Base-by-base conservation (phyloP, 2,888 invertebrate species). In the Patella pellucida region DNA sequence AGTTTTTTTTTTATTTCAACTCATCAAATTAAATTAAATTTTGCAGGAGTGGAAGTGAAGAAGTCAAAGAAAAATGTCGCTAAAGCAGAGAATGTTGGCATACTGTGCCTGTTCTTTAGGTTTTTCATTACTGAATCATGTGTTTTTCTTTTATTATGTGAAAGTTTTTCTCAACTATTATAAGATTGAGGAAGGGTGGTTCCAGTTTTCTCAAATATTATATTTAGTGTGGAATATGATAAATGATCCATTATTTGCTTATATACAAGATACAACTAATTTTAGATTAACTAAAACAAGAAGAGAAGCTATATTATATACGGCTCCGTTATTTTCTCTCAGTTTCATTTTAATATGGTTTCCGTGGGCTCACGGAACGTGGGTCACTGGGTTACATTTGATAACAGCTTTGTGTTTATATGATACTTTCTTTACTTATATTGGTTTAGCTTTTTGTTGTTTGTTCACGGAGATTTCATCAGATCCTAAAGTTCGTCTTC, bases 241-340 rank as follows among this genome's bases (percentile, higher is more conserved):
- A 41, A 92, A 92, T 78, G 92, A 92, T 77, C 92, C 92, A 0
- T 78, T 92, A 62, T 92, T 92, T 81, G 92, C 91, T 12, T 91
- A 91, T 77, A 78, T 86, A 3, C 89, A 89, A 75, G 90, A 90
- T 80, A 87, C 83, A 19, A 81, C 84, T 27, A 82, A 79, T 12
- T 85, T 76, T 52, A 73, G 76, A 41, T 90, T 90, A 85, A 85
- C 91, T 16, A 86, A 85, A 71, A 89, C 87, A 23, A 86, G 92
- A 4, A 83, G 91, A 14, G 85, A 88, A 67, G 89, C 91, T 68
- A 90, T 92, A 78, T 84, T 90, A 19, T 89, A 88, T 71, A 88
- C 91, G 15, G 90, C 91, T 3, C 91, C 91, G 3, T 83, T 91
- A 12, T 89, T 91, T 78, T 88, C 86, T 3, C 23, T 89, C 14